These are phyloP conservation scores for Phyllotreta striolata DNA, from an alignment of 2,888 invertebrate species.

Conservation along the genomic window DNA sequence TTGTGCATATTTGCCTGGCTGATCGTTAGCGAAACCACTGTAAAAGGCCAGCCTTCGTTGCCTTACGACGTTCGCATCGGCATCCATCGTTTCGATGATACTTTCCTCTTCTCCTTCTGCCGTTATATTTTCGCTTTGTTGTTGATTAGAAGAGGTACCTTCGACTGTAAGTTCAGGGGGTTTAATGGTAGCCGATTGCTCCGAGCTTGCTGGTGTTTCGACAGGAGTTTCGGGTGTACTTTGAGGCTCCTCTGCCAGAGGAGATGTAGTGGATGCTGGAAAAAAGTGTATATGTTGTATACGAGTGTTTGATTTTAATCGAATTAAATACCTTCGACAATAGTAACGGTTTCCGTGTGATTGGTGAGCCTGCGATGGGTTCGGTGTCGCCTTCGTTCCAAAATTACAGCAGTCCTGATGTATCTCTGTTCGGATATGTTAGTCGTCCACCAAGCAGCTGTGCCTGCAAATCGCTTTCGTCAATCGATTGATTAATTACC, in stretches of 20 bases:
- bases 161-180: constrained; percentile 44
- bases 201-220: too few species aligned
- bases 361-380: constrained; percentile 56
- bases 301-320: not conserved
- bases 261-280: not conserved
- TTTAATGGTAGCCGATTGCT: constrained; percentile 24
- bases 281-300: not conserved
- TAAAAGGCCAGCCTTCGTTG: constrained; percentile 59
- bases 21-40: constrained; percentile 29
- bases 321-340: constrained; percentile 52
- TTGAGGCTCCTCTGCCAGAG: too few species aligned
- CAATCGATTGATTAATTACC: not conserved
- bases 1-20: not conserved
- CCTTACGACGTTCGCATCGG: constrained; percentile 60
- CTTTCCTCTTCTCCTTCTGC: constrained; percentile 39
- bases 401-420: constrained; percentile 73
- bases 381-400: constrained; percentile 64
- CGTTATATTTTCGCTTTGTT: constrained; percentile 18
- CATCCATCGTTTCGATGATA: constrained; percentile 70
- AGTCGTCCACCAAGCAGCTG: constrained; percentile 81
- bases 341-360: constrained; percentile 56
- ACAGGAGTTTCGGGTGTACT: too few species aligned
- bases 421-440: constrained; percentile 66
- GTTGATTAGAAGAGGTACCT: constrained; percentile 18
- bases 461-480: constrained; percentile 58